These are phyloP conservation scores for Apamea anceps DNA, from an alignment of 2,888 invertebrate species.

Conservation along the genomic window DNA sequence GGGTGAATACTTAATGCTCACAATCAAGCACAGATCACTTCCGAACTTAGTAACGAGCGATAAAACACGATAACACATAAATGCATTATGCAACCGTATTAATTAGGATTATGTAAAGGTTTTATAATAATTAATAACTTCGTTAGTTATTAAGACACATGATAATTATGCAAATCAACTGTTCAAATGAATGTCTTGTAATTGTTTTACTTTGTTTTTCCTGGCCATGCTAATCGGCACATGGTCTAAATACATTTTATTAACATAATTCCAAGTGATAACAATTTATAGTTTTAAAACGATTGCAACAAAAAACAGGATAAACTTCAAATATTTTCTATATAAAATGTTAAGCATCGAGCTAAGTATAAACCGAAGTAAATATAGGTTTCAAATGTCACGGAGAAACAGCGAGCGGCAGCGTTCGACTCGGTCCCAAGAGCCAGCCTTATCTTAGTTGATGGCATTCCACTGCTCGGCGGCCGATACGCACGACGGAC, in stretches of 20 bases:
- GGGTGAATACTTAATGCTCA: constrained; percentile 59
- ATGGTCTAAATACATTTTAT: not conserved
- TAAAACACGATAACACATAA: constrained; percentile 52
- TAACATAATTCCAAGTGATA: not conserved
- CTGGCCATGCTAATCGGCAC: not conserved
- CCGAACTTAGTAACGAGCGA: constrained; percentile 61
- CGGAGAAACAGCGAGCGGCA: constrained; percentile 74
- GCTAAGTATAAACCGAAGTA: constrained; percentile 67
- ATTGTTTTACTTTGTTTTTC: constrained; percentile 11
- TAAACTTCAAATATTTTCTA: constrained; percentile 26
- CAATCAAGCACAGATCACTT: constrained; percentile 62
- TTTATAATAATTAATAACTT: not conserved
- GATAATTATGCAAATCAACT: constrained; percentile 18
- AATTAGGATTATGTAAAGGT: constrained; percentile 43
- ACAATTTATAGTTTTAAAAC: constrained; percentile 17
- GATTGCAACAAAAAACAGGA: constrained; percentile 20
- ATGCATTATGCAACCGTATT: constrained; percentile 46
- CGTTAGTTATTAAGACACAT: constrained; percentile 9
- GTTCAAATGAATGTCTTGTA: constrained; percentile 3
- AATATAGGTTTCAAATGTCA: constrained; percentile 78
- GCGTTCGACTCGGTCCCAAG: constrained; percentile 78
- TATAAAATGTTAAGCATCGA: constrained; percentile 50
- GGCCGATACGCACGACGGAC: constrained; percentile 88
- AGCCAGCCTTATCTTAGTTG: constrained; percentile 87
- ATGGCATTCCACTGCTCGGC: constrained; percentile 88